Percentiles rank a stretch among this genome's conserved stretches.
Evolutionary conservation across 2,113 vertebrate species (phyloP).

Genomic region (Laterallus jamaicensis): DNA sequence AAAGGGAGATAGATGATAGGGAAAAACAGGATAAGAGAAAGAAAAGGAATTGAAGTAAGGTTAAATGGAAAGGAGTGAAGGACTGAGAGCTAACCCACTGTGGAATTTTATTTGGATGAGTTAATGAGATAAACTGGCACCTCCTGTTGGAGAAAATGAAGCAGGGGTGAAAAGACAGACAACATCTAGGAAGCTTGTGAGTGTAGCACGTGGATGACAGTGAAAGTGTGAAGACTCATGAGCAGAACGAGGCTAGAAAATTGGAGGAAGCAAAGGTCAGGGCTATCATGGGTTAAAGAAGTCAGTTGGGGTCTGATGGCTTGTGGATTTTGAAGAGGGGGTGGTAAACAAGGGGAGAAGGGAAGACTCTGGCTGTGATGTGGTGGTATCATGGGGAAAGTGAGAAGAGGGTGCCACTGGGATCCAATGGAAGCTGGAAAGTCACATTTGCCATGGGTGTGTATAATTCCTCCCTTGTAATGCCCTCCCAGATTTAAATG

Average conservation of each 20-base stretch:
- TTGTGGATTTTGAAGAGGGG: neutral
- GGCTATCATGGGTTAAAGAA: neutral
- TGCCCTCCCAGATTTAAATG: neutral
- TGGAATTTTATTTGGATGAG: neutral
- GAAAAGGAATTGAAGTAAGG: neutral
- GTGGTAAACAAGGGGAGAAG: neutral
- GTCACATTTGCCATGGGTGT: neutral
- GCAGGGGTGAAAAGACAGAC: neutral
- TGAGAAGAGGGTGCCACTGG: neutral
- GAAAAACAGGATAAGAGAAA: neutral
- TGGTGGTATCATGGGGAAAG: neutral
- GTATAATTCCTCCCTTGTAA: neutral
- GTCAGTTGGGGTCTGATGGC: neutral
- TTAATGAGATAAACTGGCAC: neutral
- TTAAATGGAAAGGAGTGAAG: neutral
- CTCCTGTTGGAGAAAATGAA: neutral
- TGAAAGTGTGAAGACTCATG: neutral
- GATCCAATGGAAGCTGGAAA: neutral
- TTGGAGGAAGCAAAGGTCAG: neutral
- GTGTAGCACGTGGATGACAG: neutral
- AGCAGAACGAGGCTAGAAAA: neutral
- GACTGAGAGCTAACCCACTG: neutral
- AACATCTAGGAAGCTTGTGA: neutral
- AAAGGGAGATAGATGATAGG: neutral
- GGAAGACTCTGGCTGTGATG: neutral